Evolutionary conservation across 2,113 vertebrate species (phyloP).

Genomic region (Chionis minor): DNA sequence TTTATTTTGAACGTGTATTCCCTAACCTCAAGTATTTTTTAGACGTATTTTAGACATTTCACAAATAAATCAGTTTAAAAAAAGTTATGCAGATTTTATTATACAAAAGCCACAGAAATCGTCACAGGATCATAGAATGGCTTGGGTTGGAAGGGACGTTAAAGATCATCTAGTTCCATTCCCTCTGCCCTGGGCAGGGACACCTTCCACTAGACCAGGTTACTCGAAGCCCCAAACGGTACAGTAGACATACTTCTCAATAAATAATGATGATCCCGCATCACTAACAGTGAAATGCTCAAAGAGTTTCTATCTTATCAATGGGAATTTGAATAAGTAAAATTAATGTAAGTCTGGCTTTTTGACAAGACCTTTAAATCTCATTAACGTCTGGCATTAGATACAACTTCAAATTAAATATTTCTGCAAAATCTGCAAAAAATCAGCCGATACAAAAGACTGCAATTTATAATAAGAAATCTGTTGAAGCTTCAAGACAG

Average conservation of each 20-base stretch:
- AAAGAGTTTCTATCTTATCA: neutral
- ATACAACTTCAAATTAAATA: neutral
- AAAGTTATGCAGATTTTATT: neutral
- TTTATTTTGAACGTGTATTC: constrained; percentile 13
- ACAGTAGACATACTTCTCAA: neutral
- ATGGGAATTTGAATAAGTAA: neutral
- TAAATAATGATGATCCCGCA: neutral
- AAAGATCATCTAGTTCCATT: neutral
- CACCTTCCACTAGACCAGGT: neutral
- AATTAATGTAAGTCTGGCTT: neutral
- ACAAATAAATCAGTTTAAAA: neutral
- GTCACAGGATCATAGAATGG: neutral
- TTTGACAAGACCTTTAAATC: neutral
- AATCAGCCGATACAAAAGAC: neutral
- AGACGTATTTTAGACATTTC: neutral
- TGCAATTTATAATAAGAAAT: neutral
- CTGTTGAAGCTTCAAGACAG: neutral
- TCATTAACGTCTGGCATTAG: neutral
- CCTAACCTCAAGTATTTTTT: neutral
- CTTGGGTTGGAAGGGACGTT: neutral
- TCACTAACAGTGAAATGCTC: neutral
- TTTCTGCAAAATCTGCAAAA: neutral
- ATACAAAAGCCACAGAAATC: neutral
- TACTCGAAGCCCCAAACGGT: neutral
- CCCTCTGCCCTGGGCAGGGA: neutral